Conservation (phyloP, 2,888 invertebrate genomes). For the Ennomos quercinarius region DNA sequence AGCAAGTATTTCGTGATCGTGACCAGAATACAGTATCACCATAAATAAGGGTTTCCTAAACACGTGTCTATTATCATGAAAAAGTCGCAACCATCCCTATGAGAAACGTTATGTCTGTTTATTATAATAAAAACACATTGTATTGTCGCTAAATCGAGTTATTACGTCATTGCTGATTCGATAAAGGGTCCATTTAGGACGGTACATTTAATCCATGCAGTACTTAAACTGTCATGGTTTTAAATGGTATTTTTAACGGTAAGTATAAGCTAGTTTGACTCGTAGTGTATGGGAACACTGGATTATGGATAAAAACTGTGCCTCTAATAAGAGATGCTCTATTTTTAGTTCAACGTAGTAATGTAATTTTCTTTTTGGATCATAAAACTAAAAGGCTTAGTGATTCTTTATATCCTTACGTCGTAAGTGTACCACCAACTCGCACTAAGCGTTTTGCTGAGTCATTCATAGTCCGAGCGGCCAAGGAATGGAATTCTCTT, state of each 20-base stretch:
- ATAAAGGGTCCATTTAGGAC: constrained; percentile 59
- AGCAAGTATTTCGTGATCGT: constrained; percentile 20
- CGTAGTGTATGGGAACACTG: no score
- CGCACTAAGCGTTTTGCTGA: no score
- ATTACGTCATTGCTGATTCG: constrained; percentile 73
- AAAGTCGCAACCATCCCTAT: constrained; percentile 42
- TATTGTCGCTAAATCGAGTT: constrained; percentile 72
- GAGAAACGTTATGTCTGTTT: constrained; percentile 58
- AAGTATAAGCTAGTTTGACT: neutral
- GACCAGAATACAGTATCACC: constrained; percentile 22
- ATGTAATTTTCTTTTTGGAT: no score
- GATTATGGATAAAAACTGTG: no score
- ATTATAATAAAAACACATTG: constrained; percentile 68
- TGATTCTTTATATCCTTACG: no score
- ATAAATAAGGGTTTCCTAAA: constrained; percentile 29
- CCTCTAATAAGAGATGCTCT: no score
- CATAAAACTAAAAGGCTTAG: no score
- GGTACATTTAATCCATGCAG: constrained; percentile 8
- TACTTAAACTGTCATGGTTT: constrained; percentile 2
- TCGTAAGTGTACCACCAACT: no score
- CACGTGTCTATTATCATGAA: constrained; percentile 44
- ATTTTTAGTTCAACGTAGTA: no score
- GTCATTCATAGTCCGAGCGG: no score
- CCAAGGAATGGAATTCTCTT: no score
- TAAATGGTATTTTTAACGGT: neutral